These are phyloP conservation scores for Semnornis frantzii DNA, from an alignment of 2,113 vertebrate species.

Conservation along the genomic window DNA sequence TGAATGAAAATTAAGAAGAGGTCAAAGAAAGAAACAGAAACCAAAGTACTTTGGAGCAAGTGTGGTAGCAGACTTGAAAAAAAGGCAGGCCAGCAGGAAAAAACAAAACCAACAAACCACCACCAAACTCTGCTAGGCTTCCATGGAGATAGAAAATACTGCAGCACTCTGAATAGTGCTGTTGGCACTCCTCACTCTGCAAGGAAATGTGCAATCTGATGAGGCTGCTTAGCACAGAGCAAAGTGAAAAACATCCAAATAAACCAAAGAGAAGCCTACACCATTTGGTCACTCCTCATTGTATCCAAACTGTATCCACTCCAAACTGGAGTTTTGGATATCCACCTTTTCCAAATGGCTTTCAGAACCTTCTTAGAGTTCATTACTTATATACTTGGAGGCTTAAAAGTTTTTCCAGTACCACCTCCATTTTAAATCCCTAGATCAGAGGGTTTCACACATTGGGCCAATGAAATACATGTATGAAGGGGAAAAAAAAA, in stretches of 20 bases:
- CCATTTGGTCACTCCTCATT: neutral
- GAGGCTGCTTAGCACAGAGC: conserved; percentile 16
- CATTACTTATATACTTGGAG: neutral
- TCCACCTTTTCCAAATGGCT: neutral
- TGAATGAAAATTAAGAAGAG: neutral
- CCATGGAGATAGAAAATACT: conserved; percentile 62
- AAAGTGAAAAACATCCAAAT: neutral
- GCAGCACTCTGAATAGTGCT: conserved; percentile 23
- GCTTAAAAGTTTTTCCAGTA: neutral
- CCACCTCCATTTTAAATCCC: neutral
- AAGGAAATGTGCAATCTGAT: conserved; percentile 23
- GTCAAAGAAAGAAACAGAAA: neutral
- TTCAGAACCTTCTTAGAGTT: neutral
- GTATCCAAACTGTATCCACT: no score
- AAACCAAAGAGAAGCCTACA: neutral
- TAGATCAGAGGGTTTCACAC: conserved; percentile 6
- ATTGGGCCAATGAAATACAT: neutral
- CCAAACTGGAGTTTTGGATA: neutral
- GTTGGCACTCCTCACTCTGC: conserved; percentile 7
- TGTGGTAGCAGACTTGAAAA: neutral
- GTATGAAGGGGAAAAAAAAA: neutral
- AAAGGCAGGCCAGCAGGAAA: neutral
- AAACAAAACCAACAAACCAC: neutral
- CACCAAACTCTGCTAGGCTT: conserved; percentile 6
- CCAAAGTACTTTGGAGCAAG: neutral